Conservation (phyloP, 2,888 invertebrate genomes). For the Drosophila anceps region DNA sequence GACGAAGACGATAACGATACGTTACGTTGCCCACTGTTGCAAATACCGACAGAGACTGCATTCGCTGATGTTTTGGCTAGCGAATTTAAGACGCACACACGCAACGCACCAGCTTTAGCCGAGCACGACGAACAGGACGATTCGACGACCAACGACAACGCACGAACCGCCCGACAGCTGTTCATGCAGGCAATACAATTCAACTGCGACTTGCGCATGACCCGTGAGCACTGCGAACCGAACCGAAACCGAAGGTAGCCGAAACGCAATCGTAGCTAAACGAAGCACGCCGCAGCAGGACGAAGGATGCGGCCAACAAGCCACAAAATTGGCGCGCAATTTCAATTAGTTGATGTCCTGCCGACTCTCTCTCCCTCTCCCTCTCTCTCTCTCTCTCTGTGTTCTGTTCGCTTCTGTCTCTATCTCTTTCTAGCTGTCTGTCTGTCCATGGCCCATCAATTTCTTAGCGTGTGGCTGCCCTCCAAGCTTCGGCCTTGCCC, state of each 20-base stretch:
- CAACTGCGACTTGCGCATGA: conserved; percentile 56
- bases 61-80: conserved; percentile 63
- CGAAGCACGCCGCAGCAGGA: conserved; percentile 11
- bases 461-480: conserved; percentile 48
- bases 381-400: conserved; percentile 1
- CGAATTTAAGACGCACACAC: conserved; percentile 63
- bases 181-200: conserved; percentile 17
- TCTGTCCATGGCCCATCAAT: conserved; percentile 45
- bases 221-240: conserved; percentile 36
- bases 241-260: not conserved
- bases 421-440: conserved; percentile 3
- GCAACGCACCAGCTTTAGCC: conserved; percentile 15
- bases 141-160: conserved; percentile 32
- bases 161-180: conserved; percentile 33
- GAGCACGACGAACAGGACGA: conserved; percentile 33
- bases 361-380: conserved; percentile 25
- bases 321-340: conserved; percentile 81
- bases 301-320: conserved; percentile 59
- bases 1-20: conserved; percentile 36
- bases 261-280: conserved; percentile 1
- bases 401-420: not conserved
- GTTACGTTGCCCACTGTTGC: conserved; percentile 72
- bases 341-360: conserved; percentile 79
- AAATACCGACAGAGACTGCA: conserved; percentile 78
- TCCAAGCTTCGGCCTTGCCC: conserved; percentile 4